Evolutionary conservation across 53 echinoderm and acorn worm genomes (phyloP).

Genomic region (Luidia sarsii): DNA sequence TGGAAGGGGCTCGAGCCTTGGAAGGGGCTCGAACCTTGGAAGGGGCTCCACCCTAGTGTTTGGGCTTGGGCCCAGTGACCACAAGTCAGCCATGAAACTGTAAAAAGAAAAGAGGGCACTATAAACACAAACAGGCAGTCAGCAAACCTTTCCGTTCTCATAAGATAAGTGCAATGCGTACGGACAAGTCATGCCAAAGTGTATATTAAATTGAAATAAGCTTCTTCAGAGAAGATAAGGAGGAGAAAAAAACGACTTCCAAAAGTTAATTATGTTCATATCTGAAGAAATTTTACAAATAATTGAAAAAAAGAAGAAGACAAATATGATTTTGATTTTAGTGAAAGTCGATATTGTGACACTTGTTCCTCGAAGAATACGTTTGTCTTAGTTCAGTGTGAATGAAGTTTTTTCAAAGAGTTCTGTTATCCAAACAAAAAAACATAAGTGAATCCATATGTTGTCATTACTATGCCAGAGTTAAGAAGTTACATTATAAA

Average conservation of each 20-base stretch:
- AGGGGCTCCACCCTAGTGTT: too few relatives aligned
- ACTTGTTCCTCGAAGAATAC: background rate
- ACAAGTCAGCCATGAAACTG: too few relatives aligned
- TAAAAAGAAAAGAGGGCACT: too few relatives aligned
- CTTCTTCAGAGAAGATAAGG: conserved; percentile 9
- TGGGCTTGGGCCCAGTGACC: too few relatives aligned
- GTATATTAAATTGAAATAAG: background rate
- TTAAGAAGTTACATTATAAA: background rate
- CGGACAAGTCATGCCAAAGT: conserved; percentile 25
- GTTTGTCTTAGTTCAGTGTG: background rate
- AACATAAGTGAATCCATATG: too few relatives aligned
- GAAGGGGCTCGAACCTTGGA: too few relatives aligned
- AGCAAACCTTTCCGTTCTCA: background rate
- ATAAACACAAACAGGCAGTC: background rate
- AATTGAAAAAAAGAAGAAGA: background rate
- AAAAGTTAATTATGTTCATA: too few relatives aligned
- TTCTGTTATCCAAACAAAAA: background rate
- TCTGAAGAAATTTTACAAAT: too few relatives aligned
- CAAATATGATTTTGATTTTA: background rate
- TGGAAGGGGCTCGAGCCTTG: too few relatives aligned
- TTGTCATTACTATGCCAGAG: background rate
- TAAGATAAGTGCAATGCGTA: conserved; percentile 23
- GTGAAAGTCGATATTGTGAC: conserved; percentile 4
- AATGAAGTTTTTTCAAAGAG: background rate
- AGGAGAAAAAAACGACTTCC: too few relatives aligned